phyloP scores from a whole-genome alignment of 2,888 invertebrate genomes.

The Spilarctia lutea region DNA sequence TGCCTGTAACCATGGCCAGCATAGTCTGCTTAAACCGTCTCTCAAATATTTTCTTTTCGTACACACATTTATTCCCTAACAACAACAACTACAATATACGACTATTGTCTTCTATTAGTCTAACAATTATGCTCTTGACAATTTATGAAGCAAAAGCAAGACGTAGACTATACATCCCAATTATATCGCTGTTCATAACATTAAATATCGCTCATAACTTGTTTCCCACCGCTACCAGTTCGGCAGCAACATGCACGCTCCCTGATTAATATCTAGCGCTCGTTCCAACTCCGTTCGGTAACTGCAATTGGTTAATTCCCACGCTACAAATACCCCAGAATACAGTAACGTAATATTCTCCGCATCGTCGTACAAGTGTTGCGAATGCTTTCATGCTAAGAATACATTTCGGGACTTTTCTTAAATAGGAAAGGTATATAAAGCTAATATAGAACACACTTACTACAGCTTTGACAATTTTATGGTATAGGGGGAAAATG shows the following conservation, averaged over 20 bases:
- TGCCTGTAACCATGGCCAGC: background rate
- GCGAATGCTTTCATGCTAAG: background rate
- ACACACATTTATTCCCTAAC: no score
- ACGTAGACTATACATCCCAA: background rate
- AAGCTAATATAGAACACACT: background rate
- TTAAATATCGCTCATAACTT: background rate
- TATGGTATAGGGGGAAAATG: no score
- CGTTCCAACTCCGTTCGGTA: background rate
- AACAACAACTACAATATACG: no score
- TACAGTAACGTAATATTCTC: background rate
- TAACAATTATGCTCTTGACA: background rate
- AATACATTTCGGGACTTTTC: background rate
- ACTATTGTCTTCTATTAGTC: background rate
- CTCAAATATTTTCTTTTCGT: no score
- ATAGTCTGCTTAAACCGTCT: no score
- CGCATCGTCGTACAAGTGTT: background rate
- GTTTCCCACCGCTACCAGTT: background rate
- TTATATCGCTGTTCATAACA: background rate
- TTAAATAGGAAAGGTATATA: background rate
- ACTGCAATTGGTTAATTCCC: slow-evolving; percentile 10
- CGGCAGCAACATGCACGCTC: slow-evolving; percentile 1
- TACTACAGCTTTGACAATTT: background rate
- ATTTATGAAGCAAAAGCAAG: background rate
- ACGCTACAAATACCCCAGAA: background rate
- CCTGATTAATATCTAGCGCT: slow-evolving; percentile 2